Evolutionary conservation across 2,888 invertebrate species (phyloP).

Genomic region (Metalampra italica): DNA sequence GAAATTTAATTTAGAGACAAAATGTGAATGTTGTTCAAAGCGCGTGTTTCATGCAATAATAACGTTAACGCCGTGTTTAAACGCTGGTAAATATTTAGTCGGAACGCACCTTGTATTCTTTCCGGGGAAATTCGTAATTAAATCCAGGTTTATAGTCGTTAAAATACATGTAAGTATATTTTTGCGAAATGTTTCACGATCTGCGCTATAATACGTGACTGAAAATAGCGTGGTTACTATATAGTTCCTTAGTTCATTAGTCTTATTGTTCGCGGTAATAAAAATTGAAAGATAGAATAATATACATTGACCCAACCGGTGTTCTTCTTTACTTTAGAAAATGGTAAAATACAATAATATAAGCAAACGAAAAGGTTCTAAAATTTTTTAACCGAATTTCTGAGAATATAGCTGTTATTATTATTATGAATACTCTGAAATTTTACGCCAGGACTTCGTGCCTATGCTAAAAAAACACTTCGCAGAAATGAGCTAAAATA

Average conservation of each 20-base stretch:
- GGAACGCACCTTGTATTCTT: conserved; percentile 42
- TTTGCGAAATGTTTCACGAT: conserved; percentile 26
- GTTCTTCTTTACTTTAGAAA: too few relatives aligned
- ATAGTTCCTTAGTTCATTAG: conserved; percentile 17
- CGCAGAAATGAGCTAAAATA: too few relatives aligned
- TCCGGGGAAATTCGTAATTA: conserved; percentile 40
- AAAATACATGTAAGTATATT: conserved; percentile 21
- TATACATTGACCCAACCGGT: not conserved
- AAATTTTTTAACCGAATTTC: too few relatives aligned
- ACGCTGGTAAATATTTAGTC: conserved; percentile 47
- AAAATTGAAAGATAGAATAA: not conserved
- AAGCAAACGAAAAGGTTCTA: too few relatives aligned
- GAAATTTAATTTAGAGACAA: conserved; percentile 24
- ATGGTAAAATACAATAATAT: too few relatives aligned
- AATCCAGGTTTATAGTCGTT: conserved; percentile 46
- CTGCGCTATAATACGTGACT: conserved; percentile 40
- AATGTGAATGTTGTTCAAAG: conserved; percentile 28
- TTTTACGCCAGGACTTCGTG: too few relatives aligned
- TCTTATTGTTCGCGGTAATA: conserved; percentile 29
- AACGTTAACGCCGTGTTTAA: conserved; percentile 31
- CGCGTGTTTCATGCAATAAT: conserved; percentile 37
- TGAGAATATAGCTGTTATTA: too few relatives aligned
- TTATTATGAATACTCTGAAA: too few relatives aligned
- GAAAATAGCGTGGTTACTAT: conserved; percentile 34
- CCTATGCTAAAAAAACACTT: too few relatives aligned